Percentiles rank a stretch among this genome's conserved stretches.
phyloP scores from a whole-genome alignment of 2,888 invertebrate species.

The Polydesmus complanatus region DNA sequence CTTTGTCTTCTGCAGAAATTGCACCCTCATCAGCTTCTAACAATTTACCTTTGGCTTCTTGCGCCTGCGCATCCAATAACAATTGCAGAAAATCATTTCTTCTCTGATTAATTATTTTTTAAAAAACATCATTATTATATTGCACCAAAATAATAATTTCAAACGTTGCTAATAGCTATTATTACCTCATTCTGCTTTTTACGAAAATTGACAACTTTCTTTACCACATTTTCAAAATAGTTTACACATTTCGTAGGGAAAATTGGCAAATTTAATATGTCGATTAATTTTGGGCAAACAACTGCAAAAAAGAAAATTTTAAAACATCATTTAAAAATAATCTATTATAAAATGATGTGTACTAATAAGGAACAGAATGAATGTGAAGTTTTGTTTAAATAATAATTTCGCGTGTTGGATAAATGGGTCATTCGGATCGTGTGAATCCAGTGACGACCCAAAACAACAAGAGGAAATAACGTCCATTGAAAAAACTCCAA shows the following conservation, averaged over 20 bases:
- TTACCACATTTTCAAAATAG: constrained; percentile 1
- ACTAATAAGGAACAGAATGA: neutral
- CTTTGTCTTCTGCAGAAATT: no score
- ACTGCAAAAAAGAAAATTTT: neutral
- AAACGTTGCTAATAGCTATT: no score
- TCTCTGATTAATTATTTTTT: neutral
- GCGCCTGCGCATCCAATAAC: neutral
- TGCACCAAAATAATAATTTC: no score
- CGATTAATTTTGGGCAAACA: neutral
- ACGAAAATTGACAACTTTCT: constrained; percentile 1
- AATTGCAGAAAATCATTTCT: constrained; percentile 13
- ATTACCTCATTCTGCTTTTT: no score
- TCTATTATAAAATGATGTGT: neutral
- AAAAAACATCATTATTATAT: no score
- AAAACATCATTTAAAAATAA: neutral
- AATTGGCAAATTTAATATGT: neutral
- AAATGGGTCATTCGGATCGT: constrained; percentile 6
- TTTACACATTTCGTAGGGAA: neutral
- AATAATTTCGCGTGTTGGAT: neutral
- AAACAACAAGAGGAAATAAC: constrained; percentile 2
- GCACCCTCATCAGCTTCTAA: no score
- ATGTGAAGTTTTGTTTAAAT: neutral
- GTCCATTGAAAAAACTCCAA: neutral
- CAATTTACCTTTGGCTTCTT: neutral
- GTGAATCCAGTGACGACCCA: neutral